Conservation (phyloP, 1,140 invertebrate genomes). For the Musca vetustissima region DNA sequence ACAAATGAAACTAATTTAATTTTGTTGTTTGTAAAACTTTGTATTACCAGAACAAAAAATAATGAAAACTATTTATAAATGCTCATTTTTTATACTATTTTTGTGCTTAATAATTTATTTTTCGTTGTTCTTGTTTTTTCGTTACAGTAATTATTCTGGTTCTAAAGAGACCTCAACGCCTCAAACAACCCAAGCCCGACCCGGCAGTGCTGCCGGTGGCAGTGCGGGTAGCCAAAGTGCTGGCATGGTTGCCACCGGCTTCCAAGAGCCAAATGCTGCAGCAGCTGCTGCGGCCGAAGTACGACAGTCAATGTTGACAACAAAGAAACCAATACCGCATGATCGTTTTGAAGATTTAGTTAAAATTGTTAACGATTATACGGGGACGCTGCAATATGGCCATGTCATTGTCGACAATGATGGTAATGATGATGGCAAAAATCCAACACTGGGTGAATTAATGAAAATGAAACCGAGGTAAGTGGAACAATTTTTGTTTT, state of each 20-base stretch:
- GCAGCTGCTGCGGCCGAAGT: neutral
- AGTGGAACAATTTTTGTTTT: constrained; percentile 52
- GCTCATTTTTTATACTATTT: neutral
- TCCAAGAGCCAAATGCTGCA: constrained; percentile 10
- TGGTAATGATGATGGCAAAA: constrained; percentile 57
- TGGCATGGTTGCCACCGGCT: constrained; percentile 30
- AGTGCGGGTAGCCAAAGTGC: constrained; percentile 40
- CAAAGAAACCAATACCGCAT: constrained; percentile 49
- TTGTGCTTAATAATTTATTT: neutral
- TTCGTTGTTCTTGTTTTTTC: constrained; percentile 17
- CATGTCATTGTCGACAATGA: constrained; percentile 57
- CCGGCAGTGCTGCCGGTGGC: constrained; percentile 26
- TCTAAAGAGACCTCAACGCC: constrained; percentile 53
- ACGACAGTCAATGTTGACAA: constrained; percentile 34
- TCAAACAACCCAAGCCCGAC: constrained; percentile 27
- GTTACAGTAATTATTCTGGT: constrained; percentile 51
- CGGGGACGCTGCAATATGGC: constrained; percentile 40
- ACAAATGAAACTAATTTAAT: too few species aligned
- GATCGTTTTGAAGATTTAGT: constrained; percentile 64
- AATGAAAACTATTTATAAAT: neutral
- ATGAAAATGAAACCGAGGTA: constrained; percentile 64
- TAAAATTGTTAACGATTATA: constrained; percentile 55
- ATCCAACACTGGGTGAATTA: constrained; percentile 68
- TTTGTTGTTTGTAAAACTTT: too few species aligned
- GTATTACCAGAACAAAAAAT: neutral